A percentile compares a stretch with the other conserved stretches of the same genome.
Evolutionary conservation across 2,888 invertebrate species (phyloP).

Genomic region (Sialis lutaria): DNA sequence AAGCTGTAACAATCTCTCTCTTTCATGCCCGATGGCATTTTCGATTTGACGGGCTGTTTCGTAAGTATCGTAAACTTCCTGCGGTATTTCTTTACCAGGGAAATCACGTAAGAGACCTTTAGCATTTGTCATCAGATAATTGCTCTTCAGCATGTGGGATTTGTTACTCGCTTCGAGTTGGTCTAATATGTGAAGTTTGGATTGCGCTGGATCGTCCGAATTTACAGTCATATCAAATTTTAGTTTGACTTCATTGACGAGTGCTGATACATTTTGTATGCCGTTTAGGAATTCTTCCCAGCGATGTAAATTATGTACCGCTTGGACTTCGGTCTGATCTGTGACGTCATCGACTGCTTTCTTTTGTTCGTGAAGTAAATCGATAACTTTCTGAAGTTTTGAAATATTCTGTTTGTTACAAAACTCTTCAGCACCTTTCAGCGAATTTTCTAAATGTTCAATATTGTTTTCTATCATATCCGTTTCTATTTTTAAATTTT

Average conservation of each 20-base stretch:
- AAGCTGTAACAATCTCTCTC: conserved; percentile 58
- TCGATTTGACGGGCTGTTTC: conserved; percentile 54
- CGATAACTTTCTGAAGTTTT: conserved; percentile 15
- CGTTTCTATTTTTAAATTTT: conserved; percentile 46
- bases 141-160: conserved; percentile 38
- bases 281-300: conserved; percentile 56
- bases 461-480: conserved; percentile 48
- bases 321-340: conserved; percentile 34
- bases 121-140: conserved; percentile 42
- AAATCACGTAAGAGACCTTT: conserved; percentile 47
- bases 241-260: conserved; percentile 30
- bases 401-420: conserved; percentile 17
- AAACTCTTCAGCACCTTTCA: conserved; percentile 30
- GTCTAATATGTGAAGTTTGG: conserved; percentile 51
- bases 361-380: conserved; percentile 45
- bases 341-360: conserved; percentile 51
- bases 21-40: conserved; percentile 47
- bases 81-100: conserved; percentile 50
- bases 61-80: conserved; percentile 43
- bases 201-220: conserved; percentile 45
- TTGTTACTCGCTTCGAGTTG: conserved; percentile 48
- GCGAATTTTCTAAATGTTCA: conserved; percentile 37
- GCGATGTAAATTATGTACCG: conserved; percentile 40
- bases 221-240: conserved; percentile 36
- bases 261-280: conserved; percentile 35